Evolutionary conservation across 2,797 vertebrate genomes (phyloP).

Genomic region (Manis pentadactyla): DNA sequence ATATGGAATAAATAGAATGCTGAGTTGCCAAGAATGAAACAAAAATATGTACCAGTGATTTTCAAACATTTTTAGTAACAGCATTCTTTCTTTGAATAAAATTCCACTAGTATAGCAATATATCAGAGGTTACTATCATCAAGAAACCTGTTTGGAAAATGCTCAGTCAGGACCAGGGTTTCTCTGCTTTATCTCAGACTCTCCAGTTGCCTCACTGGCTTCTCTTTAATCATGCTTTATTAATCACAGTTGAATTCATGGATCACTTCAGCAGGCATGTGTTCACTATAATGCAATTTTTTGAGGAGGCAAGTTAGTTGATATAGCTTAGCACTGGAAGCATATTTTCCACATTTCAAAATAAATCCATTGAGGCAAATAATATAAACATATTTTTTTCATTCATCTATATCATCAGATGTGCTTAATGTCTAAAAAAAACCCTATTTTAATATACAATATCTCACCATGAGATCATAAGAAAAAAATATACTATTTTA

Average conservation of each 20-base stretch:
- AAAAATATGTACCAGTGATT: not conserved
- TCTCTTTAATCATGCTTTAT: not conserved
- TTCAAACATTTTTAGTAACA: not conserved
- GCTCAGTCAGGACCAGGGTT: not conserved
- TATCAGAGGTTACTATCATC: not conserved
- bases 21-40: not conserved
- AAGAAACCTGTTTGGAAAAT: not conserved
- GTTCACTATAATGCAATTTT: not conserved
- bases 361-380: not conserved
- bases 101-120: not conserved
- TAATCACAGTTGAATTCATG: not conserved
- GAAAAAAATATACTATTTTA: not conserved
- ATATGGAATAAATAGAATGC: not conserved
- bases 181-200: not conserved
- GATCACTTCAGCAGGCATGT: not conserved
- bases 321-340: not conserved
- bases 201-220: not conserved
- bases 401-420: not conserved
- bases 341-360: not conserved
- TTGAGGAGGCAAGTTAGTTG: not conserved
- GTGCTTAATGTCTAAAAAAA: not conserved
- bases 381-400: not conserved
- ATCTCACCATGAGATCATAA: not conserved
- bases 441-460: not conserved
- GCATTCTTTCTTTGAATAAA: not conserved